phyloP scores from a whole-genome alignment of 2,113 vertebrate species.

The Dasypus novemcinctus region DNA sequence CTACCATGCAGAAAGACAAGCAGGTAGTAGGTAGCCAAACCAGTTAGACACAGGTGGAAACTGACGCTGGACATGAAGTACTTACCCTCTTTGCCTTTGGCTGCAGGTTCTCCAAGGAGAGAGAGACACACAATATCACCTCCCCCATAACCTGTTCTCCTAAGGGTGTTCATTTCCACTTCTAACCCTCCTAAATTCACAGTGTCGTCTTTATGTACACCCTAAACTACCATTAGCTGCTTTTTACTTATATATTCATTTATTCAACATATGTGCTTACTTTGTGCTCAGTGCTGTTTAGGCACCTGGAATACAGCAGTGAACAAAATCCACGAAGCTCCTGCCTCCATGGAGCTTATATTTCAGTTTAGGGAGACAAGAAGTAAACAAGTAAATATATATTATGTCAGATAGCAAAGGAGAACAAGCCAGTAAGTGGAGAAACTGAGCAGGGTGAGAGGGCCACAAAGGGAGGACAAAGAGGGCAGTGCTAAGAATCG shows the following conservation, averaged over 20 bases:
- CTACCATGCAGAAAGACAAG: background rate
- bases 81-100: background rate
- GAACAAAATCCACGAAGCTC: background rate
- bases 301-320: background rate
- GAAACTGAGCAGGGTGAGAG: background rate
- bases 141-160: background rate
- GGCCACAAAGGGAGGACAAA: background rate
- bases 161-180: background rate
- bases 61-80: background rate
- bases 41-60: background rate
- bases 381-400: background rate
- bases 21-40: background rate
- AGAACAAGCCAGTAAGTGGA: background rate
- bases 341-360: background rate
- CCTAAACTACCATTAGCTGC: background rate
- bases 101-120: background rate
- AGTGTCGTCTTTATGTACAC: background rate
- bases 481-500: background rate
- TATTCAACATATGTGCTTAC: background rate
- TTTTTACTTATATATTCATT: background rate
- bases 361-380: background rate
- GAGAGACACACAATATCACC: background rate
- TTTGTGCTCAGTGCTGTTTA: background rate
- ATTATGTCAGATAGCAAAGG: background rate
- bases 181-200: background rate